Evolutionary conservation across 2,113 vertebrate genomes (phyloP).

Genomic region (Platycercus adscitus): DNA sequence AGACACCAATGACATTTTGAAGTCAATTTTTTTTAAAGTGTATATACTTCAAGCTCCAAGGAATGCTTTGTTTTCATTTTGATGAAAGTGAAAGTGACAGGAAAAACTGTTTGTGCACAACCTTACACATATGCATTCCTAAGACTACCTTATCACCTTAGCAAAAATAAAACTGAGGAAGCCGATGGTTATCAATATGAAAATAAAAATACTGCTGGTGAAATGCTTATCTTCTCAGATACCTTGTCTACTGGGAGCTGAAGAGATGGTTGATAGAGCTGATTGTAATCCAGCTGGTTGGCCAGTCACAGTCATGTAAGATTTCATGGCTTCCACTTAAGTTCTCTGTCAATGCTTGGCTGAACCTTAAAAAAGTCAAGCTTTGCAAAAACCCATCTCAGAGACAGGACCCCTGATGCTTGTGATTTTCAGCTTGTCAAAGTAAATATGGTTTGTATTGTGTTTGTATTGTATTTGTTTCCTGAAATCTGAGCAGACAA

Average conservation of each 20-base stretch:
- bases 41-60: background rate
- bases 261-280: background rate
- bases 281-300: background rate
- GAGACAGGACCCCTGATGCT: background rate
- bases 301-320: background rate
- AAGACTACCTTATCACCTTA: background rate
- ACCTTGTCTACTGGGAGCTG: background rate
- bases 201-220: background rate
- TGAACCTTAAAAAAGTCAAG: conserved; percentile 40
- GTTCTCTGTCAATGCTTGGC: background rate
- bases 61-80: background rate
- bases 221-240: background rate
- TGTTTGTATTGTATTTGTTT: conserved; percentile 32
- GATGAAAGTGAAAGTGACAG: background rate
- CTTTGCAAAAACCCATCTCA: background rate
- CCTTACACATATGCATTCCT: background rate
- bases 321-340: conserved; percentile 16
- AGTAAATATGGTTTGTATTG: conserved; percentile 15
- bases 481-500: conserved; percentile 20
- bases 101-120: background rate
- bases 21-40: background rate
- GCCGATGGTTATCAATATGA: background rate
- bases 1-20: background rate
- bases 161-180: background rate
- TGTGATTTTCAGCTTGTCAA: conserved; percentile 52